phyloP scores from a whole-genome alignment of 1,140 invertebrate genomes.

The Sinonovacula constricta region DNA sequence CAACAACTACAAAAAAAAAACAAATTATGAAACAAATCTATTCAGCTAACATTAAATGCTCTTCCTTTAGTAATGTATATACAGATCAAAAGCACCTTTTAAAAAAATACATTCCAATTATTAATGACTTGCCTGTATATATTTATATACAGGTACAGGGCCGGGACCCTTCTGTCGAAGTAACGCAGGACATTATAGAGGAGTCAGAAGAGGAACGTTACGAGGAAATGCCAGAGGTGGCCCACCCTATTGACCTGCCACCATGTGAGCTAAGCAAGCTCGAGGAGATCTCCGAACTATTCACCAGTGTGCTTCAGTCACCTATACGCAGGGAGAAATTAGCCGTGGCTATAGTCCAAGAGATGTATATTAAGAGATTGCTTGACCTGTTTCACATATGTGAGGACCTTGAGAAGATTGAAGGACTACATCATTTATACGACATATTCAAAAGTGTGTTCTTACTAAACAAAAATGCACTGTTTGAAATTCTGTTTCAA shows the following conservation, averaged over 20 bases:
- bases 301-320: conserved; percentile 70
- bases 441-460: conserved; percentile 99
- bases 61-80: no score
- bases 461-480: conserved; percentile 96
- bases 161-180: conserved; percentile 98
- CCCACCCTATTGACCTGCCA: conserved; percentile 83
- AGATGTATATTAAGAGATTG: conserved; percentile 97
- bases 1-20: no score
- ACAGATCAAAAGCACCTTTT: no score
- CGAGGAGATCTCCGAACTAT: conserved; percentile 94
- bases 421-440: conserved; percentile 96
- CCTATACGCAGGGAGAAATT: conserved; percentile 94
- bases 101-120: no score
- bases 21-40: no score
- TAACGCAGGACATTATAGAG: conserved; percentile 98
- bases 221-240: conserved; percentile 92
- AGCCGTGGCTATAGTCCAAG: conserved; percentile 94
- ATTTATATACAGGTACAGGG: conserved; percentile 96
- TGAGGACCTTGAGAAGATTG: conserved; percentile 97
- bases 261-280: conserved; percentile 94
- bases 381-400: conserved; percentile 97
- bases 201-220: conserved; percentile 98
- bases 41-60: no score
- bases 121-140: no score
- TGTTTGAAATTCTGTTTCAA: conserved; percentile 99